Evolutionary conservation across 2,113 vertebrate species (phyloP), one percentile per base, ranked within the genome.

Genomic region (Datnioides undecimradiatus): DNA sequence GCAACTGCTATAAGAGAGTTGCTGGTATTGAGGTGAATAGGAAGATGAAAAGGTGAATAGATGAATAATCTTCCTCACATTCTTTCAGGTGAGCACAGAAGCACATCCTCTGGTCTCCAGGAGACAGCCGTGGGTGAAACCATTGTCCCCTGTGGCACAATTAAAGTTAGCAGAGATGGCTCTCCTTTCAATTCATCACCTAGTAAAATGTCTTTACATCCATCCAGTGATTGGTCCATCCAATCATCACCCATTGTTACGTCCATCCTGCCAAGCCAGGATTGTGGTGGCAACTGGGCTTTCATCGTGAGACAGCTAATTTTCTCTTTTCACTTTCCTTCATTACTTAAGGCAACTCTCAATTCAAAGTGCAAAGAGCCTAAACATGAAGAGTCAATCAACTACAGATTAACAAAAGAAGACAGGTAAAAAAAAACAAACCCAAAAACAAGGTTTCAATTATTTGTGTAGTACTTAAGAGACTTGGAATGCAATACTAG

Each of bases 121-220:
- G 75, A 54, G 55, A 62, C 82, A 55, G 80, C 74, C 29, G 57
- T 76, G 60, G 13, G 17, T 73, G 49, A 73, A 60, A 21, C 31
- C 25, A 14, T 34, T 66, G 54, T 76, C 63, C 78, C 78, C 14
- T 12, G 72, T 31, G 75, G 69, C 25, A 63, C 78, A 85, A 80
- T 87, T 78, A 87, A 51, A 87, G 38, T 52, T 33, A 88, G 79
- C 34, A 72, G 36, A 76, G 74, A 69, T 52, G 25, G 68, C 58
- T 13, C 8, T 58, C 6, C n/a, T 73, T 21, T 54, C 43, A 57
- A 62, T 43, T 73, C 38, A 67, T 80, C 40, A 71, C n/a, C 25
- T 80, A 55, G 23, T 45, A 36, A 72, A 85, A 71, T 41, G 19
- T 12, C 43, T 79, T 64, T 21, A 46, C 57, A 67, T 60, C 40